Evolutionary conservation across 53 echinoderm and acorn worm genomes (phyloP), one percentile per base, ranked within the genome.

Genomic region (Luidia sarsii): DNA sequence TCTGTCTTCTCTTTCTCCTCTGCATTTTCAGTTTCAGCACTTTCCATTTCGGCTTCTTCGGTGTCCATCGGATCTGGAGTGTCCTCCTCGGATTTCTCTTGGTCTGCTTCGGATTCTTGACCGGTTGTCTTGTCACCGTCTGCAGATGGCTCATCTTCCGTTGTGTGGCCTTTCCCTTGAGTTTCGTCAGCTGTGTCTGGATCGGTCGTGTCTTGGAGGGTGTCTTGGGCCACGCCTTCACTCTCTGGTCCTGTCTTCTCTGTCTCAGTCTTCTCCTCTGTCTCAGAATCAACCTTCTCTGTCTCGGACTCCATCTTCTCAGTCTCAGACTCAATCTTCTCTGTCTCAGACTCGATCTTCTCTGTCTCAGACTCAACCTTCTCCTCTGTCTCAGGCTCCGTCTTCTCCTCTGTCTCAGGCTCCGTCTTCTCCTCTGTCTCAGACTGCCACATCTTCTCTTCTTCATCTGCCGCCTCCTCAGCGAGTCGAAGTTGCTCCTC

Each of bases 361-460:
- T 59, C 48, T 32, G 67, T 33, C 33, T 83, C 83, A 23, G 43
- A 57, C 13, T 50, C 57, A 34, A 57, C 70, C 1, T 22, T 71
- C 21, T 83, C 83, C 38, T 67, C 45, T 6, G 82, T 48, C 38
- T 37, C 21, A 2, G 59, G 39, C 13, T 39, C 39, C 38, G 37
- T 41, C 61, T 48, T 35, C 57, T 33, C 36, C 14, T 55, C 38
- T 2, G 34, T 32, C 19, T 55, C 41, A 23, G 20, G 9, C 28
- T 57, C 39, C 46, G 53, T 24, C 46, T 61, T 48, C 3, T 50
- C 38, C 38, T 37, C 31, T 23, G 24, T 68, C 11, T 18, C 48
- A 21, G 57, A 54, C 49, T 59, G 43, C 75, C 57, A 70, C 36
- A 70, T 70, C 70, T 59, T 59, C 43, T 82, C 45, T 46, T 83